A percentile compares a stretch with the other conserved stretches of the same genome.
Conservation (phyloP, 2,888 invertebrate genomes). For the Heliconius hortense region DNA sequence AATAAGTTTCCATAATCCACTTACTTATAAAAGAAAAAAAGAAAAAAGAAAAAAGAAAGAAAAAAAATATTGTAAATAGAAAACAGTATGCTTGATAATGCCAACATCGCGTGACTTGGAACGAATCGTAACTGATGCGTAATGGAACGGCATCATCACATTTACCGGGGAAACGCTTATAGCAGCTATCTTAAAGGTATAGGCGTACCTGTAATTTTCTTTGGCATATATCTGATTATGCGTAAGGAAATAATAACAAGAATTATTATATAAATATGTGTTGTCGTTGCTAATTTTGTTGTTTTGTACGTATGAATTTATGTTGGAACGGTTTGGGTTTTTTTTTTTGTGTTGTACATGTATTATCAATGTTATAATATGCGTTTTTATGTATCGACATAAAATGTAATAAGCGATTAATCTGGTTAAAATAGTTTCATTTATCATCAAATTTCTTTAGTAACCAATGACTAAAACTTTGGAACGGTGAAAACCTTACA, state of each 20-base stretch:
- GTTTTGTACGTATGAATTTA: background rate
- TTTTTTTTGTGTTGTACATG: background rate
- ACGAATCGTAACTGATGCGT: conserved; percentile 76
- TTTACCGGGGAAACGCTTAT: conserved; percentile 69
- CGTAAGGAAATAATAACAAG: conserved; percentile 32
- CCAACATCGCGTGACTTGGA: conserved; percentile 75
- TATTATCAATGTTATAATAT: no score
- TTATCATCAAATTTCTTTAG: no score
- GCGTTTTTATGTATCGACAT: no score
- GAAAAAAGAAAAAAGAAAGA: background rate
- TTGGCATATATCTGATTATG: conserved; percentile 69
- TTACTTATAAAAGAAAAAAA: conserved; percentile 30
- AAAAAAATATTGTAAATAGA: conserved; percentile 43
- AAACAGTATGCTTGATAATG: conserved; percentile 67
- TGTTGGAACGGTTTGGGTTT: background rate
- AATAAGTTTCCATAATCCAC: conserved; percentile 17
- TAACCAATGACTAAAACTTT: no score
- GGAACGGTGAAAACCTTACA: no score
- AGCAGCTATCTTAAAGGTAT: conserved; percentile 70
- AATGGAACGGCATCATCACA: conserved; percentile 77
- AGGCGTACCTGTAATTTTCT: conserved; percentile 48
- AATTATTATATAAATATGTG: conserved; percentile 20
- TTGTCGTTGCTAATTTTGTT: background rate
- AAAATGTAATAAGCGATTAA: no score
- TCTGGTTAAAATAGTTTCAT: no score